Conservation (phyloP, 1,140 invertebrate genomes). For the Bicyclus anynana region DNA sequence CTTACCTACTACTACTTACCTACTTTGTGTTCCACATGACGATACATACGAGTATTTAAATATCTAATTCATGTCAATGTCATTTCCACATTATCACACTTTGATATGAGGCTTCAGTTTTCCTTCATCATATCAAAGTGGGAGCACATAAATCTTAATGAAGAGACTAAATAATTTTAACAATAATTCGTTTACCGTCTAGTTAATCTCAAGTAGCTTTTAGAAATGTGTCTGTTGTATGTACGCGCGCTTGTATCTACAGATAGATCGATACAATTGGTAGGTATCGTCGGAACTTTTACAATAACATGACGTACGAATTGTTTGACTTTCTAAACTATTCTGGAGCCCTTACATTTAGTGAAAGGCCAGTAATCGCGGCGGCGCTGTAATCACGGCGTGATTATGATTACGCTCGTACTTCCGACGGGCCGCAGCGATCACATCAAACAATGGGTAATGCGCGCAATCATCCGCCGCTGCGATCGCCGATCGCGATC, state of each 20-base stretch:
- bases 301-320: not conserved
- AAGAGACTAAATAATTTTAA: too few relatives aligned
- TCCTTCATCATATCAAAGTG: too few relatives aligned
- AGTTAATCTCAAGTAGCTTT: not conserved
- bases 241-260: too few relatives aligned
- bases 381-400: slow-evolving; percentile 8
- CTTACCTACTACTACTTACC: too few relatives aligned
- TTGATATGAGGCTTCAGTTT: too few relatives aligned
- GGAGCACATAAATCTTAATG: too few relatives aligned
- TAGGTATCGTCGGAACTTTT: not conserved
- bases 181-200: too few relatives aligned
- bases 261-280: not conserved
- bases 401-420: slow-evolving; percentile 4
- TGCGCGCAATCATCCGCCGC: slow-evolving; percentile 5
- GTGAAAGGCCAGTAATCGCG: not conserved
- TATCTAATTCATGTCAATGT: too few relatives aligned
- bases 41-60: too few relatives aligned
- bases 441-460: slow-evolving; percentile 13
- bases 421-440: slow-evolving; percentile 11
- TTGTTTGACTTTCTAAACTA: slow-evolving; percentile 1
- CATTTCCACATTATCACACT: too few relatives aligned
- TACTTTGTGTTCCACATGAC: too few relatives aligned
- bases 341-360: not conserved
- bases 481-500: slow-evolving; percentile 20
- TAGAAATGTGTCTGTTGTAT: too few relatives aligned